These are phyloP conservation scores for Saturnia pavonia DNA, from an alignment of 2,888 invertebrate genomes.

Conservation along the genomic window DNA sequence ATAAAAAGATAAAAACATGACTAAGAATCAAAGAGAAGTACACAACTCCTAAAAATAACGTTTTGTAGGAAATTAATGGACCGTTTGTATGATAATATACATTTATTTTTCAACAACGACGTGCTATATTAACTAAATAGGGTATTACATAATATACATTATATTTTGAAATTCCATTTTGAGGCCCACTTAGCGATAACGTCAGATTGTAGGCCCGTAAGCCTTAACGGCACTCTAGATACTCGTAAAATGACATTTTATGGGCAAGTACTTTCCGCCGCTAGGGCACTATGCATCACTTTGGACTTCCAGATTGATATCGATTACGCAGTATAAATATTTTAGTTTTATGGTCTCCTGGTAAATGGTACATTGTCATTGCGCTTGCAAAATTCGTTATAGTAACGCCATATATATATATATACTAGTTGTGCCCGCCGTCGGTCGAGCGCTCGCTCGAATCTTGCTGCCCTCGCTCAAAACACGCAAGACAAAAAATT, in stretches of 20 bases:
- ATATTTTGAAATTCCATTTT: slow-evolving; percentile 15
- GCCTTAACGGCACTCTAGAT: slow-evolving; percentile 49
- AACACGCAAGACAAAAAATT: no score
- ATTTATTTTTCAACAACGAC: neutral
- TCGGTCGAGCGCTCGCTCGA: no score
- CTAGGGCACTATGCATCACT: slow-evolving; percentile 26
- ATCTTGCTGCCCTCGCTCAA: no score
- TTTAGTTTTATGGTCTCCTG: neutral
- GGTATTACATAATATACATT: slow-evolving; percentile 8
- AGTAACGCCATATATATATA: no score
- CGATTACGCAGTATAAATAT: neutral
- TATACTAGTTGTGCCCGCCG: no score
- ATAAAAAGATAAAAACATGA: neutral
- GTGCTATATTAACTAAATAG: slow-evolving; percentile 7
- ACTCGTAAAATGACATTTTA: slow-evolving; percentile 62
- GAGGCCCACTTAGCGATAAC: slow-evolving; percentile 22
- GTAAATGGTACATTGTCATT: neutral
- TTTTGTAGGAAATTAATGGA: neutral
- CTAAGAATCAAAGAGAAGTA: neutral
- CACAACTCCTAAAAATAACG: neutral
- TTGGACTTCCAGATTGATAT: neutral
- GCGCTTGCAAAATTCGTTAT: no score
- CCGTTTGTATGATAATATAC: neutral
- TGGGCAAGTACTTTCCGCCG: slow-evolving; percentile 50
- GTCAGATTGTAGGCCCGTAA: slow-evolving; percentile 29